phyloP scores from a whole-genome alignment of 2,888 invertebrate genomes.

The Scaptomyza caliginosa region DNA sequence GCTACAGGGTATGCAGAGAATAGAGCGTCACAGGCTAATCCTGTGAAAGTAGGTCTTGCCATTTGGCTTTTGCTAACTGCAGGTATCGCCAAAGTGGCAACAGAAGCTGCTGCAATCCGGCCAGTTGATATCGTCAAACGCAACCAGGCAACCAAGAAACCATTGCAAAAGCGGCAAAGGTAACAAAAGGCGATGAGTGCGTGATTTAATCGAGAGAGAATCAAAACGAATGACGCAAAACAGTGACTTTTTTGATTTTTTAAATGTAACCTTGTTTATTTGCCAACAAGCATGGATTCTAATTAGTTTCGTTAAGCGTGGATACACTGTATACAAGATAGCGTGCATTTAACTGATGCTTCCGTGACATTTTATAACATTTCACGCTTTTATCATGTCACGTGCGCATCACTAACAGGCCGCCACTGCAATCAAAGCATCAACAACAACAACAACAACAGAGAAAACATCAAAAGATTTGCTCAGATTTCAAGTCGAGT shows the following conservation, averaged over 20 bases:
- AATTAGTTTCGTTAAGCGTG: background rate
- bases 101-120: background rate
- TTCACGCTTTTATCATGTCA: background rate
- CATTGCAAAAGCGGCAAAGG: background rate
- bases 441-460: conserved; percentile 10
- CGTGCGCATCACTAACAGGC: conserved; percentile 1
- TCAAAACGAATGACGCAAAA: background rate
- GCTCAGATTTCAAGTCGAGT: conserved; percentile 31
- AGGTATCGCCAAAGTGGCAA: background rate
- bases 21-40: background rate
- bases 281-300: no score
- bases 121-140: background rate
- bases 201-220: background rate
- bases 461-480: conserved; percentile 5
- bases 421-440: background rate
- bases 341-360: background rate
- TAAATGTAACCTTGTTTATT: no score
- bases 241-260: no score
- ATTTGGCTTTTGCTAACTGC: background rate
- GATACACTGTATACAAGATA: background rate
- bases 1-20: background rate
- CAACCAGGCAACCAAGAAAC: background rate
- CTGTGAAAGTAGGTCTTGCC: background rate
- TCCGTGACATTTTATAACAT: background rate
- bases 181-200: background rate